Percentiles rank a stretch among this genome's conserved stretches.
Conservation (phyloP, 2,113 vertebrate species). For the Anolis sagrei region DNA sequence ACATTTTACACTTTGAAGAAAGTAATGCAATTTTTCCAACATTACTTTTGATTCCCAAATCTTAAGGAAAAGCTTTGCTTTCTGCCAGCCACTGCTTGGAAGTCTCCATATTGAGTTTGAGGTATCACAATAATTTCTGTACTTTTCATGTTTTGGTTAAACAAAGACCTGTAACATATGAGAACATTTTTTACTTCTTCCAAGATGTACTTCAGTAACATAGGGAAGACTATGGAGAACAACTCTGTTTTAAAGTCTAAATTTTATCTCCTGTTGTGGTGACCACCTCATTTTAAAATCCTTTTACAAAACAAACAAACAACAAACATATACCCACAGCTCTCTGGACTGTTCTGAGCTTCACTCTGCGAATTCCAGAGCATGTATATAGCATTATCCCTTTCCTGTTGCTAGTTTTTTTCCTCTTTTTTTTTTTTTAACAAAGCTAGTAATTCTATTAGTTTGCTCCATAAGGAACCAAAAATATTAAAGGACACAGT, state of each 20-base stretch:
- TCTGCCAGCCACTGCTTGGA: background rate
- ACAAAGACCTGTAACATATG: background rate
- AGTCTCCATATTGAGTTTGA: background rate
- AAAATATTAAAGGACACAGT: constrained; percentile 60
- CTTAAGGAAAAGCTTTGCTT: background rate
- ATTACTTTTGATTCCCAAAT: background rate
- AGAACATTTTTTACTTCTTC: background rate
- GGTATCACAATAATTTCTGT: background rate
- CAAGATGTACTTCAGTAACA: background rate
- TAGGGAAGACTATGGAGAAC: background rate
- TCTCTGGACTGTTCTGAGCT: background rate
- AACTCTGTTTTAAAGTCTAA: background rate
- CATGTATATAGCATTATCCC: constrained; percentile 63
- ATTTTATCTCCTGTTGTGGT: constrained; percentile 3
- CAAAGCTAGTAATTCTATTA: constrained; percentile 49
- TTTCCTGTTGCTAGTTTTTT: constrained; percentile 27
- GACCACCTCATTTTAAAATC: background rate
- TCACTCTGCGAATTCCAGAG: constrained; percentile 12
- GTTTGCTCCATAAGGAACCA: constrained; percentile 66
- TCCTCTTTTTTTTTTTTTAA: constrained; percentile 59
- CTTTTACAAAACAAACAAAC: background rate
- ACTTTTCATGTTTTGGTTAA: background rate
- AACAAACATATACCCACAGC: no score
- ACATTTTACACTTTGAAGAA: background rate
- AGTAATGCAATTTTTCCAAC: background rate